Conservation (phyloP, 2,113 vertebrate species). For the Cervus canadensis region DNA sequence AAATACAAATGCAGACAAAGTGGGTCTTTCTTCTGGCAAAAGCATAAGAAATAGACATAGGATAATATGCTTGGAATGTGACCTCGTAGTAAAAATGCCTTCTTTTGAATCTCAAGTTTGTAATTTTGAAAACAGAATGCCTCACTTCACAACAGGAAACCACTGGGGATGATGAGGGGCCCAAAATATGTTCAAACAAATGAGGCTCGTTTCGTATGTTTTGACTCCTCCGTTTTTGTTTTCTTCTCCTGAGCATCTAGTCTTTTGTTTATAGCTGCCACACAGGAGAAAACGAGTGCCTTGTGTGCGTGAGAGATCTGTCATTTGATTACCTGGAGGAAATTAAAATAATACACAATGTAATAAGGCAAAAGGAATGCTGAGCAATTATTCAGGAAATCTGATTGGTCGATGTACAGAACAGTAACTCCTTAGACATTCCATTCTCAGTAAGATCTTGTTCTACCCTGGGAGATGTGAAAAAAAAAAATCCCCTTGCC, state of each 20-base stretch:
- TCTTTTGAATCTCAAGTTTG: slow-evolving; percentile 54
- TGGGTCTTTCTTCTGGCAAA: slow-evolving; percentile 51
- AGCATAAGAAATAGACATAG: slow-evolving; percentile 39
- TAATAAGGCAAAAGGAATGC: slow-evolving; percentile 55
- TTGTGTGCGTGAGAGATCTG: slow-evolving; percentile 1
- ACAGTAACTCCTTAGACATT: slow-evolving; percentile 47
- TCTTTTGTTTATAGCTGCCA: slow-evolving; percentile 16
- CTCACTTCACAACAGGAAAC: slow-evolving; percentile 54
- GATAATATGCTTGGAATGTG: slow-evolving; percentile 63
- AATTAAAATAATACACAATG: slow-evolving; percentile 53
- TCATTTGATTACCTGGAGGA: slow-evolving; percentile 62
- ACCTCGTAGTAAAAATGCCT: slow-evolving; percentile 22
- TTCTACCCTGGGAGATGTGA: neutral
- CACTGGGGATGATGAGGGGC: neutral
- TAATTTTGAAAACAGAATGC: slow-evolving; percentile 47
- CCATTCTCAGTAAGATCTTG: neutral
- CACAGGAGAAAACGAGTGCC: neutral
- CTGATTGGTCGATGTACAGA: slow-evolving; percentile 4
- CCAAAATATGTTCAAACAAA: slow-evolving; percentile 50
- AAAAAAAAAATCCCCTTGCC: slow-evolving; percentile 14
- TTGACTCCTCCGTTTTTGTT: slow-evolving; percentile 10
- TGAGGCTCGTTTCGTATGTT: slow-evolving; percentile 5
- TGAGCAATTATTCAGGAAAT: slow-evolving; percentile 49
- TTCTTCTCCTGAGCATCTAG: neutral
- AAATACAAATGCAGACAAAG: slow-evolving; percentile 47